These are phyloP conservation scores for Caenorhabditis sp. DNA, from an alignment of 2,888 invertebrate species.

Conservation along the genomic window DNA sequence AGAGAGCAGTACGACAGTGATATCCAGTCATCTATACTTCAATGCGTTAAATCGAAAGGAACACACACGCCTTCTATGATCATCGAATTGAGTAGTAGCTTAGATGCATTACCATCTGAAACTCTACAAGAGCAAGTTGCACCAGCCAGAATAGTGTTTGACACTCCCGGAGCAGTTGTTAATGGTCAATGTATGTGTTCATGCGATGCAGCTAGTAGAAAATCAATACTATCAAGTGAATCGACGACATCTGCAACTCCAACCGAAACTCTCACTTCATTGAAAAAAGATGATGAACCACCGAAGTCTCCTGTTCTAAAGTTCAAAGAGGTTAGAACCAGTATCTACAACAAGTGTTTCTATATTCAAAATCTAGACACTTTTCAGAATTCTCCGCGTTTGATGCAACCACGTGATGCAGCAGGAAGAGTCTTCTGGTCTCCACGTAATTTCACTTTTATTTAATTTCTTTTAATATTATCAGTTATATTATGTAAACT, in stretches of 20 bases:
- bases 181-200: constrained; percentile 68
- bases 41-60: constrained; percentile 48
- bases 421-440: constrained; percentile 43
- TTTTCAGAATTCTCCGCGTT: constrained; percentile 53
- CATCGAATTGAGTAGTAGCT: constrained; percentile 42
- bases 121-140: constrained; percentile 33
- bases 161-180: constrained; percentile 51
- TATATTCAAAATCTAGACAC: constrained; percentile 21
- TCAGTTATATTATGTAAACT: too few relatives aligned
- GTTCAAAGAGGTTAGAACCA: constrained; percentile 33
- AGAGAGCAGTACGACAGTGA: constrained; percentile 58
- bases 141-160: constrained; percentile 28
- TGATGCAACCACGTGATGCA: constrained; percentile 50
- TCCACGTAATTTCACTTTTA: constrained; percentile 31
- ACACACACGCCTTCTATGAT: constrained; percentile 31
- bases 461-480: too few relatives aligned
- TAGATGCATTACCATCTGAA: constrained; percentile 17
- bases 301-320: constrained; percentile 16
- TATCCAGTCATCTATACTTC: constrained; percentile 50
- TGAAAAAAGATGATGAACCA: constrained; percentile 28
- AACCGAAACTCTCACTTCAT: not conserved
- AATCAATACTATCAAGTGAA: not conserved
- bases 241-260: constrained; percentile 1
- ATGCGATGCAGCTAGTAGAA: constrained; percentile 32
- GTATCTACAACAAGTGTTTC: not conserved